Evolutionary conservation across 2,113 vertebrate genomes (phyloP).

Genomic region (Poicephalus gulielmi): DNA sequence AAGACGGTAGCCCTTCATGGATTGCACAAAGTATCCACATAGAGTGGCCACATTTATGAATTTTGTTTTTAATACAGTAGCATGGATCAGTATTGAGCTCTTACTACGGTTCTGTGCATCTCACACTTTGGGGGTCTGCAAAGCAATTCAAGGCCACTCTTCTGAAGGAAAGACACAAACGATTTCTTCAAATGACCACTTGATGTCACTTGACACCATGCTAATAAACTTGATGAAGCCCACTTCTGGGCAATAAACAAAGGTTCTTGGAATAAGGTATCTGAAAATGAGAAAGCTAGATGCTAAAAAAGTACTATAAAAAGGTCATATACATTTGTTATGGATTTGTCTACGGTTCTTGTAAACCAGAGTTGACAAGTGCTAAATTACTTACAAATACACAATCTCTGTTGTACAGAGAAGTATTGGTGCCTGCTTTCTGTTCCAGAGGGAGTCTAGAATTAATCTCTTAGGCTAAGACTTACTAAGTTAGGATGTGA

Average conservation of each 20-base stretch:
- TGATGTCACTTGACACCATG: slow-evolving; percentile 36
- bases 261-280: neutral
- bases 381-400: neutral
- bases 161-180: neutral
- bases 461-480: neutral
- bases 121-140: neutral
- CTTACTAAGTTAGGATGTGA: neutral
- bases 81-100: neutral
- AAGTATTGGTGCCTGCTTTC: neutral
- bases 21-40: neutral
- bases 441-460: neutral
- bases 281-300: neutral
- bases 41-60: neutral
- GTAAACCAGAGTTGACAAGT: neutral
- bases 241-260: neutral
- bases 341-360: neutral
- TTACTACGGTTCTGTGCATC: neutral
- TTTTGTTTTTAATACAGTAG: neutral
- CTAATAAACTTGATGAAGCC: neutral
- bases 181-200: slow-evolving; percentile 29
- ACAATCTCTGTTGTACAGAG: neutral
- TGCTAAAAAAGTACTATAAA: neutral
- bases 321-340: neutral
- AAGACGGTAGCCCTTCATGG: neutral
- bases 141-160: neutral